These are phyloP conservation scores for Cephalopachus bancanus DNA, from an alignment of 2,797 vertebrate genomes.

Conservation along the genomic window DNA sequence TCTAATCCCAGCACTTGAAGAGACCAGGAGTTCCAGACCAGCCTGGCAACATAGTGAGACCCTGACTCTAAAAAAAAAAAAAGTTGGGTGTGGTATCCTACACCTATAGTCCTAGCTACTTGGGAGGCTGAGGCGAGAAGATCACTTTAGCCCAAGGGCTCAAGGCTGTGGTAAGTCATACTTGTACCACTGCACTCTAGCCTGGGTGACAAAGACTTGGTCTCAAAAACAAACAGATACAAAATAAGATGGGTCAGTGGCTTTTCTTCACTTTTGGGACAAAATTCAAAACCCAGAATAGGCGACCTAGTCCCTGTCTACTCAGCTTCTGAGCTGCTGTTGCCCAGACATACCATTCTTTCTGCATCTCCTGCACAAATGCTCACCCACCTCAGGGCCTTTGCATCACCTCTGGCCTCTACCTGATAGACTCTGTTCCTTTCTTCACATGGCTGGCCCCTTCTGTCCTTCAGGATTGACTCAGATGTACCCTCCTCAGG, in stretches of 20 bases:
- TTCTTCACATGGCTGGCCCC: background rate
- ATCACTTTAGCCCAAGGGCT: too few relatives aligned
- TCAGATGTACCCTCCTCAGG: background rate
- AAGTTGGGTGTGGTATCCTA: too few relatives aligned
- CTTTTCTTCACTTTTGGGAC: background rate
- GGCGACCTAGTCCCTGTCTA: background rate
- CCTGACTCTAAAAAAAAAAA: too few relatives aligned
- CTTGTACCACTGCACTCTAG: too few relatives aligned
- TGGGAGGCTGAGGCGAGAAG: too few relatives aligned
- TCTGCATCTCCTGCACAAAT: background rate
- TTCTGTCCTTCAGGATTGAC: background rate
- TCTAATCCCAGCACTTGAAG: too few relatives aligned
- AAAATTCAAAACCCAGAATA: slow-evolving; percentile 24
- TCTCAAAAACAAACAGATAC: too few relatives aligned
- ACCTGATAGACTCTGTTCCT: background rate
- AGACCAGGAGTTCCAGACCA: too few relatives aligned
- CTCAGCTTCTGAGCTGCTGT: background rate
- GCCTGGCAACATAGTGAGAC: too few relatives aligned
- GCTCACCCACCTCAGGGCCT: background rate
- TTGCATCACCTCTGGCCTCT: background rate
- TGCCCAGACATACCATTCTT: background rate
- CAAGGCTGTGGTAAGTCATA: too few relatives aligned
- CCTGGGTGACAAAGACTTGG: too few relatives aligned
- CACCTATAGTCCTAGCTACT: too few relatives aligned
- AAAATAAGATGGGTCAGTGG: background rate